Conservation (phyloP, 2,113 vertebrate genomes). For the Tenrec ecaudatus region DNA sequence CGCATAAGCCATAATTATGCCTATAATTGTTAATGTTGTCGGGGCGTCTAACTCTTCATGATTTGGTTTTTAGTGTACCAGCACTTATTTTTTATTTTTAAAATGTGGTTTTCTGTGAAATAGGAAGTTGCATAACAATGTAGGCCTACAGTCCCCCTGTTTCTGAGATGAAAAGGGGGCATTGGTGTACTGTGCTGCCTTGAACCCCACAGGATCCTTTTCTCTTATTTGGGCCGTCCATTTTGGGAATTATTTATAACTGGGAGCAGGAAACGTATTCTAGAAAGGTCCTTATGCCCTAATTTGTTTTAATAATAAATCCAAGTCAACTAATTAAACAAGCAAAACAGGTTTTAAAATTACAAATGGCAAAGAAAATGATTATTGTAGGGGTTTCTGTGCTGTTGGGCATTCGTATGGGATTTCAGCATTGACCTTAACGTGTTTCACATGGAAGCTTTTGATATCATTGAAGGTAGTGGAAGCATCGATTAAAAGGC, state of each 20-base stretch:
- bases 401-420: neutral
- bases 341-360: slow-evolving; percentile 5
- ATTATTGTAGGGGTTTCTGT: too few species aligned
- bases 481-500: slow-evolving; percentile 28
- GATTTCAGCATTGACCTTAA: neutral
- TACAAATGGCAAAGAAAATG: neutral
- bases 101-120: neutral
- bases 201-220: neutral
- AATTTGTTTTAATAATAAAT: slow-evolving; percentile 27
- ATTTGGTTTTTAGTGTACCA: slow-evolving; percentile 11
- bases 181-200: neutral
- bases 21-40: neutral
- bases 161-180: neutral
- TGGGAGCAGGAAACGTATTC: neutral
- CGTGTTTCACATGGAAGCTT: slow-evolving; percentile 9
- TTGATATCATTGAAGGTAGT: slow-evolving; percentile 2
- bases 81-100: neutral
- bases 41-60: neutral
- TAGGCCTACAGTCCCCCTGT: neutral
- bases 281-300: neutral
- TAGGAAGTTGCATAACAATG: neutral
- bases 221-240: neutral
- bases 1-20: neutral
- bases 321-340: slow-evolving; percentile 22
- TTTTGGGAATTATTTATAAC: neutral